Evolutionary conservation across 2,797 vertebrate species (phyloP).

Genomic region (Adelosebastes latens): DNA sequence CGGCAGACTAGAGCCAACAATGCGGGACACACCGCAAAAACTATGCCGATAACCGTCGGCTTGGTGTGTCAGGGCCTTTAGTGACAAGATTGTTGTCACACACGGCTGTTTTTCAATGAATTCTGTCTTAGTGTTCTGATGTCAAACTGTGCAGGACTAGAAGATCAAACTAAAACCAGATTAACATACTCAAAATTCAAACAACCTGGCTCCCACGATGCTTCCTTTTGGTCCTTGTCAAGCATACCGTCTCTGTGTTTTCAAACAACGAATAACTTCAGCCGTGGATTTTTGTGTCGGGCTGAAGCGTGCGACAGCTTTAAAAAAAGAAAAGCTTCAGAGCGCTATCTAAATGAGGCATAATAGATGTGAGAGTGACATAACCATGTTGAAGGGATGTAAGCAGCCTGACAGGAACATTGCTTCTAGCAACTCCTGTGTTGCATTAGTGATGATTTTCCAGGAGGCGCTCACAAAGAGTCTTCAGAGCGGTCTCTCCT

Average conservation of each 20-base stretch:
- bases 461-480: conserved; percentile 64
- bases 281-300: conserved; percentile 16
- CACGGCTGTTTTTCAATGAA: background rate
- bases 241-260: conserved; percentile 4
- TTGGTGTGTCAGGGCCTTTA: background rate
- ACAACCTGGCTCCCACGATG: background rate
- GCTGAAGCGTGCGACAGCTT: conserved; percentile 29
- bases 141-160: background rate
- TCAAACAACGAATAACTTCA: conserved; percentile 20
- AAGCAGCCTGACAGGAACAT: conserved; percentile 72
- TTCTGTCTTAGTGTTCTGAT: background rate
- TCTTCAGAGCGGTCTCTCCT: conserved; percentile 54
- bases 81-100: conserved; percentile 18
- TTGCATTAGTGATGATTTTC: conserved; percentile 81
- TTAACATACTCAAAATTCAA: conserved; percentile 18
- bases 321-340: conserved; percentile 4
- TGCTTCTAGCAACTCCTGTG: conserved; percentile 71
- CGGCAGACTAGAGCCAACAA: rapidly evolving
- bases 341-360: conserved; percentile 67
- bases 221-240: conserved; percentile 25
- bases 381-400: conserved; percentile 69
- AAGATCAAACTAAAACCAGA: conserved; percentile 39
- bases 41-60: no score
- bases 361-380: conserved; percentile 74
- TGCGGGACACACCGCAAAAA: no score